Conservation (phyloP, 2,113 vertebrate genomes). For the Beaufortia kweichowensis region DNA sequence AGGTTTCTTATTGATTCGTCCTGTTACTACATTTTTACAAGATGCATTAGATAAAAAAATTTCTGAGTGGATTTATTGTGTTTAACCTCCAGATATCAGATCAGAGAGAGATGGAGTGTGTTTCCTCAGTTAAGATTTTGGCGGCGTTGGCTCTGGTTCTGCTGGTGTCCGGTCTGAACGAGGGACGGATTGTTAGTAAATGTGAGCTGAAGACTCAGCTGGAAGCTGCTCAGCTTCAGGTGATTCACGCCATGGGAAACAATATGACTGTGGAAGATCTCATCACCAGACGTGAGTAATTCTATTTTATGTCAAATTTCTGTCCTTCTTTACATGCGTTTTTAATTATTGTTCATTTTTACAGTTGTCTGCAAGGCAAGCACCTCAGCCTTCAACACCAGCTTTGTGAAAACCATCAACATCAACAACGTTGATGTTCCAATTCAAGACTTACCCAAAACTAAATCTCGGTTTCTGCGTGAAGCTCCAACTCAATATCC, state of each 20-base stretch:
- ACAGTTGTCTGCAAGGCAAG: not conserved
- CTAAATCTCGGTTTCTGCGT: no score
- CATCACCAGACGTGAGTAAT: not conserved
- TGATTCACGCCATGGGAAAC: not conserved
- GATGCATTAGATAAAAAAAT: no score
- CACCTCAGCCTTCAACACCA: conserved; percentile 17
- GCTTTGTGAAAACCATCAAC: conserved; percentile 7
- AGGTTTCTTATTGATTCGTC: no score
- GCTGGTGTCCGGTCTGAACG: conserved; percentile 47
- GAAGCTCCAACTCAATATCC: no score
- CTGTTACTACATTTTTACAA: no score
- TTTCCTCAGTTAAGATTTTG: conserved; percentile 44
- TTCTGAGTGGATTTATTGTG: no score
- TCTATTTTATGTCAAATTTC: no score
- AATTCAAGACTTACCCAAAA: no score
- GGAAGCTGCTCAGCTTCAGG: not conserved
- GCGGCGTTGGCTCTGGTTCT: conserved; percentile 44
- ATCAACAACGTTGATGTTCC: no score
- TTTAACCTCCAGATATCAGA: conserved; percentile 8
- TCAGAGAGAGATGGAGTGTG: not conserved
- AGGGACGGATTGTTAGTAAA: conserved; percentile 44
- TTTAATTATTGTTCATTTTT: no score
- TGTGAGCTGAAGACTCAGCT: conserved; percentile 54
- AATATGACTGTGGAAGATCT: not conserved
- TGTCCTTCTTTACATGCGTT: no score